Percentiles rank a stretch among this genome's conserved stretches.
These are phyloP conservation scores for Neodontobutis hainanensis DNA, from an alignment of 2,113 vertebrate species.

Conservation along the genomic window DNA sequence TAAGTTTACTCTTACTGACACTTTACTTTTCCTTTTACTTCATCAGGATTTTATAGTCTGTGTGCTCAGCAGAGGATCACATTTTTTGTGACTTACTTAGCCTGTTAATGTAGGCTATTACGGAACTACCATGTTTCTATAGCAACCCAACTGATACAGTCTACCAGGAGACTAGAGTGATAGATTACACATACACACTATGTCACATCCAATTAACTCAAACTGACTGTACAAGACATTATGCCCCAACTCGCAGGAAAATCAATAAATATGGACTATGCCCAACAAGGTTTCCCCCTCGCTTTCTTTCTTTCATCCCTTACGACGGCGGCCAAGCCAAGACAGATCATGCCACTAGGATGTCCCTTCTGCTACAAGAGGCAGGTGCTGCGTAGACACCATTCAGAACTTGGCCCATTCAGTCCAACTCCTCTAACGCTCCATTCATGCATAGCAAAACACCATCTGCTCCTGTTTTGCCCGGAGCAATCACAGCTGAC, in stretches of 20 bases:
- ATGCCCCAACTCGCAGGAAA: conserved; percentile 88
- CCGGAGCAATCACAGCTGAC: conserved; percentile 99
- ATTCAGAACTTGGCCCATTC: conserved; percentile 99
- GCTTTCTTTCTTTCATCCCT: conserved; percentile 65
- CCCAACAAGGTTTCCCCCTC: conserved; percentile 80
- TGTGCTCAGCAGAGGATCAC: conserved; percentile 73
- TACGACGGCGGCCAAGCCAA: conserved; percentile 80
- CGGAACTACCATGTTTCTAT: conserved; percentile 81
- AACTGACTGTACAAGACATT: conserved; percentile 91
- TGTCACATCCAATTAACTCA: conserved; percentile 99
- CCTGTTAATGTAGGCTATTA: conserved; percentile 83
- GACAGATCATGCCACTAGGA: conserved; percentile 90
- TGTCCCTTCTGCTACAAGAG: conserved; percentile 89
- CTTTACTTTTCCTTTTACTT: conserved; percentile 70
- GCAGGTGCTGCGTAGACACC: conserved; percentile 99
- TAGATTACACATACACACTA: conserved; percentile 91
- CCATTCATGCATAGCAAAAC: conserved; percentile 99
- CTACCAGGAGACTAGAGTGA: conserved; percentile 85
- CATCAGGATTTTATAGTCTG: conserved; percentile 73
- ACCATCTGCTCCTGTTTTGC: conserved; percentile 99
- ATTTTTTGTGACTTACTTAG: conserved; percentile 83
- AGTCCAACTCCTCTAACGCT: conserved; percentile 95
- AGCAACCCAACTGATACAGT: conserved; percentile 86
- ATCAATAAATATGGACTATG: conserved; percentile 96
- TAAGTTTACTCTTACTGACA: conserved; percentile 43